These are phyloP conservation scores for Apodemus agrarius DNA, from an alignment of 2,797 vertebrate genomes.

Conservation along the genomic window DNA sequence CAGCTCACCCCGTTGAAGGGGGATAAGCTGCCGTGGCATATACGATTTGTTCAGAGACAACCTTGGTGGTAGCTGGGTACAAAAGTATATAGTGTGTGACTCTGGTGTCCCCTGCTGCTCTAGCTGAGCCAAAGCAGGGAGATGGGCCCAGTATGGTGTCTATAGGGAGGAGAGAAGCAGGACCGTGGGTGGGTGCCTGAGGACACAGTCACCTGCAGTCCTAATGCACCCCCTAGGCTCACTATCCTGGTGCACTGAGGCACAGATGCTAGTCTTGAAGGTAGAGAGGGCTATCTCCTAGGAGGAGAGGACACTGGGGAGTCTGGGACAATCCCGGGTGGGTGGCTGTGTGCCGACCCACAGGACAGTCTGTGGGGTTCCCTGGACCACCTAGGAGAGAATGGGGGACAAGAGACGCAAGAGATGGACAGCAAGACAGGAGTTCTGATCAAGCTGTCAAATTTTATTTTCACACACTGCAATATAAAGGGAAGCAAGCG, in stretches of 20 bases:
- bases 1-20: background rate
- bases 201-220: no score
- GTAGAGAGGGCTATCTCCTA: background rate
- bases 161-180: background rate
- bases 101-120: background rate
- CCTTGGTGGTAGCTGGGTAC: background rate
- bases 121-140: background rate
- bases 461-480: no score
- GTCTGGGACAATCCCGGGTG: background rate
- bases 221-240: background rate
- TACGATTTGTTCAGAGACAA: background rate
- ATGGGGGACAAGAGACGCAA: no score
- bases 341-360: background rate
- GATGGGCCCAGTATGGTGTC: background rate
- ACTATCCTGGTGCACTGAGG: background rate
- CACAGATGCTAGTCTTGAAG: background rate
- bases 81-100: background rate
- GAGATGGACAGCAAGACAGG: no score
- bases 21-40: background rate
- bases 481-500: no score
- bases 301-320: background rate
- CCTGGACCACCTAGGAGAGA: no score
- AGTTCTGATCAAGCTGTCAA: no score
- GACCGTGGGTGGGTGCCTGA: no score
- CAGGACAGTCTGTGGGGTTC: no score